These are phyloP conservation scores for Venusia cambrica DNA, from an alignment of 2,888 invertebrate species.

Conservation along the genomic window DNA sequence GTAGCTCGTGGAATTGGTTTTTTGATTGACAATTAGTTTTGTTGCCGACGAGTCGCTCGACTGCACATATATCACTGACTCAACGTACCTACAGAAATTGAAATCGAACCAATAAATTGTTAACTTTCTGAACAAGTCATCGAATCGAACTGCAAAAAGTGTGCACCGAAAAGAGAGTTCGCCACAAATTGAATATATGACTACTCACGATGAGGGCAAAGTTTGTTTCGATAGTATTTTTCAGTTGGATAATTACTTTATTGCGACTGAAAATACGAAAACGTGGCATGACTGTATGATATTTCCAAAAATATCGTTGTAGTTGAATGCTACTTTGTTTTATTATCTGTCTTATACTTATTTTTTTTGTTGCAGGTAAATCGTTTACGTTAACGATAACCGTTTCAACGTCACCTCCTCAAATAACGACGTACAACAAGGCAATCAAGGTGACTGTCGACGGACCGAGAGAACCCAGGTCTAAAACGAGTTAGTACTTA, in stretches of 20 bases:
- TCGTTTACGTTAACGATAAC: slow-evolving; percentile 98
- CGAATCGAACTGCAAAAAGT: slow-evolving; percentile 72
- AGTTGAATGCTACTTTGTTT: too few species aligned
- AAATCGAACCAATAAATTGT: slow-evolving; percentile 69
- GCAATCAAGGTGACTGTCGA: slow-evolving; percentile 99
- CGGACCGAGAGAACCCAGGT: slow-evolving; percentile 96
- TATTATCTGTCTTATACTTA: too few species aligned
- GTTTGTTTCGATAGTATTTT: slow-evolving; percentile 51
- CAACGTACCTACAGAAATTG: slow-evolving; percentile 60
- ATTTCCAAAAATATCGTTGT: too few species aligned
- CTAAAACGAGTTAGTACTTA: slow-evolving; percentile 90
- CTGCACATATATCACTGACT: slow-evolving; percentile 46
- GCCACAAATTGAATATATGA: slow-evolving; percentile 74
- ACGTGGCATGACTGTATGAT: too few species aligned
- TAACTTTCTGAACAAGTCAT: slow-evolving; percentile 74
- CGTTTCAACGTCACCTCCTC: slow-evolving; percentile 96
- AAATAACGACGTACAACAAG: slow-evolving; percentile 96
- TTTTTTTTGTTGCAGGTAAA: slow-evolving; percentile 87
- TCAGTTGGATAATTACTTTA: too few species aligned
- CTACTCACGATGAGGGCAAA: slow-evolving; percentile 54
- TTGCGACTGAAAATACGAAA: slow-evolving; percentile 5
- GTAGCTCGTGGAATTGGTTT: slow-evolving; percentile 33
- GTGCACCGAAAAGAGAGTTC: slow-evolving; percentile 55
- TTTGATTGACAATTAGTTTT: slow-evolving; percentile 50
- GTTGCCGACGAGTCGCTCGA: slow-evolving; percentile 32